Conservation (phyloP, 2,888 invertebrate species). For the Drosophila ezoana region DNA sequence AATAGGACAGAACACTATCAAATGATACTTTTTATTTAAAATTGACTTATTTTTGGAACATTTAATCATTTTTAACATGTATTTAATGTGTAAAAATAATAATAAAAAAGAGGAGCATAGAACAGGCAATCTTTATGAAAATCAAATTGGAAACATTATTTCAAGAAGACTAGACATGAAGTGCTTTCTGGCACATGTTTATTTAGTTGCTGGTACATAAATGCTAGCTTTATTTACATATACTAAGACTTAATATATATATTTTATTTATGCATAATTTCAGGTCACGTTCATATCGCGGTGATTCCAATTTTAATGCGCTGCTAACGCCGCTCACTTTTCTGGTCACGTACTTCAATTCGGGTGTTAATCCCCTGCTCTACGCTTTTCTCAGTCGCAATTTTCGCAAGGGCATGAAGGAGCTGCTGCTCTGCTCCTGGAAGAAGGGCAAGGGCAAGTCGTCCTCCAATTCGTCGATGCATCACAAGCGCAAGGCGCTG, state of each 20-base stretch:
- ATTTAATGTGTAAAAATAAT: too few relatives aligned
- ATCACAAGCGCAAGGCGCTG: slow-evolving; percentile 83
- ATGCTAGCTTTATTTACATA: not conserved
- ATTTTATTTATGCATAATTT: slow-evolving; percentile 21
- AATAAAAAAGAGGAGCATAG: too few relatives aligned
- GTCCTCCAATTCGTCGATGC: slow-evolving; percentile 83
- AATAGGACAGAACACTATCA: too few relatives aligned
- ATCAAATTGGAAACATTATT: too few relatives aligned
- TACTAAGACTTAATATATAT: slow-evolving; percentile 7
- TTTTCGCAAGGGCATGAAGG: slow-evolving; percentile 93
- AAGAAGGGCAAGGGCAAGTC: slow-evolving; percentile 84
- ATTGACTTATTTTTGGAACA: too few relatives aligned
- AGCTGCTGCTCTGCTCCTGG: slow-evolving; percentile 89
- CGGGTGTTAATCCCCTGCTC: slow-evolving; percentile 94
- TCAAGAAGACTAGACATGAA: not conserved
- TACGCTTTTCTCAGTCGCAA: slow-evolving; percentile 94
- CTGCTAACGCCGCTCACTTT: slow-evolving; percentile 94
- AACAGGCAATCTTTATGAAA: too few relatives aligned
- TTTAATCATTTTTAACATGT: too few relatives aligned
- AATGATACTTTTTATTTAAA: too few relatives aligned
- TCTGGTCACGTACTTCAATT: slow-evolving; percentile 94
- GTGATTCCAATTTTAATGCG: slow-evolving; percentile 90
- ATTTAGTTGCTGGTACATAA: not conserved
- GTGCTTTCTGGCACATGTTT: not conserved
- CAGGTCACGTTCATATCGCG: slow-evolving; percentile 88